Evolutionary conservation across 2,113 vertebrate genomes (phyloP).

Genomic region (Oophaga pumilio): DNA sequence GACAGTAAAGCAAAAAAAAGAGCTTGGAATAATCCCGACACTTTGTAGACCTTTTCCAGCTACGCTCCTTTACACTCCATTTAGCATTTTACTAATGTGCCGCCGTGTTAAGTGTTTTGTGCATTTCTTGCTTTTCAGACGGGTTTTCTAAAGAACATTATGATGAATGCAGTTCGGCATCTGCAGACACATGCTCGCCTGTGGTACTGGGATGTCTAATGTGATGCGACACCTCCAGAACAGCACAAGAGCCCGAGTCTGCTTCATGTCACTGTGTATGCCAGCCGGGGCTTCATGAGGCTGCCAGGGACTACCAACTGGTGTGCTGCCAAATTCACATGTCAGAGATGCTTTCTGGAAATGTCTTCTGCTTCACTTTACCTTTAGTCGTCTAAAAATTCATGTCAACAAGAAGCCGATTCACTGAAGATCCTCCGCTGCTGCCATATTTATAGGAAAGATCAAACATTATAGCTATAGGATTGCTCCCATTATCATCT

Average conservation of each 20-base stretch:
- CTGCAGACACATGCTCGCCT: background rate
- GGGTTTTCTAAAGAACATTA: background rate
- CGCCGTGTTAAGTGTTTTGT: constrained; percentile 28
- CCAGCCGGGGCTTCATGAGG: background rate
- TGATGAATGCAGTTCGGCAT: constrained; percentile 40
- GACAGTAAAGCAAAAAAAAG: constrained; percentile 7
- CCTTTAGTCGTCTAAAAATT: constrained; percentile 50
- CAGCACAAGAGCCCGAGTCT: constrained; percentile 12
- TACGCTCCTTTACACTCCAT: constrained; percentile 37
- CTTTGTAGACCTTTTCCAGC: constrained; percentile 30
- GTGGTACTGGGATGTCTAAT: background rate
- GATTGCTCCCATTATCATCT: background rate
- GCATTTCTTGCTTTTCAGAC: constrained; percentile 1
- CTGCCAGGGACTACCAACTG: accelerated
- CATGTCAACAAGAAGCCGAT: background rate
- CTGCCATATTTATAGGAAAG: background rate
- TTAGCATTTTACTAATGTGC: constrained; percentile 48
- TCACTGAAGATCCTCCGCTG: background rate
- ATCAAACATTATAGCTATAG: background rate
- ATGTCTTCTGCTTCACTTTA: constrained; percentile 57
- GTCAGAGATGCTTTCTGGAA: constrained; percentile 60
- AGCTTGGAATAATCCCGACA: constrained; percentile 7
- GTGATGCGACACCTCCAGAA: constrained; percentile 8
- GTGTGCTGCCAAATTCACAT: constrained; percentile 35
- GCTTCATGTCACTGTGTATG: background rate